A percentile compares a stretch with the other conserved stretches of the same genome.
These are phyloP conservation scores for Poeciliopsis gracilis DNA, from an alignment of 2,797 vertebrate species.

Conservation along the genomic window DNA sequence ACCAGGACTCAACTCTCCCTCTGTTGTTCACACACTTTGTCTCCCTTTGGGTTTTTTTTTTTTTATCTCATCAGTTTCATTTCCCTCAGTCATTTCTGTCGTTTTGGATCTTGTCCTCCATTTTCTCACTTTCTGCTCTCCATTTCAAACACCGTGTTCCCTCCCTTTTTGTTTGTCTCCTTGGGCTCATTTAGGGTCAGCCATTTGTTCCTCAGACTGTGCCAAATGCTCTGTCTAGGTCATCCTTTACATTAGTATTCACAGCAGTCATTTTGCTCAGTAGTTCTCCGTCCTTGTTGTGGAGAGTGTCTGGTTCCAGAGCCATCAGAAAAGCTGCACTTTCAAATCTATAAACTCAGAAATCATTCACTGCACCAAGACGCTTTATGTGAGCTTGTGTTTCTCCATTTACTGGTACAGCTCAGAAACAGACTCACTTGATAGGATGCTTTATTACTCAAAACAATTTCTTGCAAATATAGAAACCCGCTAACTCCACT, in stretches of 20 bases:
- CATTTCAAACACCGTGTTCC: conserved; percentile 35
- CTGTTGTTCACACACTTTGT: conserved; percentile 12
- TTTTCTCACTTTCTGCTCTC: conserved; percentile 50
- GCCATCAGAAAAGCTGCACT: conserved; percentile 24
- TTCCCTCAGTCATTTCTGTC: conserved; percentile 29
- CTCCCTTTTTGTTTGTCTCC: conserved; percentile 34
- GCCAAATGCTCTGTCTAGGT: conserved; percentile 63
- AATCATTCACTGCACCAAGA: neutral
- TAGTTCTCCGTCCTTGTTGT: conserved; percentile 36
- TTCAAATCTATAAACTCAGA: conserved; percentile 25
- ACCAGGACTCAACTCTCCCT: neutral
- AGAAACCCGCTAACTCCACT: neutral
- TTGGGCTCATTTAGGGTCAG: conserved; percentile 53
- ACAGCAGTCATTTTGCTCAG: conserved; percentile 43
- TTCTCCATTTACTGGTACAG: neutral
- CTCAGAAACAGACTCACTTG: neutral
- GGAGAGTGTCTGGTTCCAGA: conserved; percentile 46
- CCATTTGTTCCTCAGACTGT: conserved; percentile 49
- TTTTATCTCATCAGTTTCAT: conserved; percentile 46
- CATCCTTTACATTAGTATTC: conserved; percentile 65
- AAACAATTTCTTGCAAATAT: neutral
- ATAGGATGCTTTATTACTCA: neutral
- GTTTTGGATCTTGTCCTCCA: conserved; percentile 41
- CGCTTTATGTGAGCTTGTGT: neutral
- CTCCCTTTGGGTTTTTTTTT: conserved; percentile 17